A percentile compares a stretch with the other conserved stretches of the same genome.
Evolutionary conservation across 2,888 invertebrate genomes (phyloP).

Genomic region (Anthophora plumipes): DNA sequence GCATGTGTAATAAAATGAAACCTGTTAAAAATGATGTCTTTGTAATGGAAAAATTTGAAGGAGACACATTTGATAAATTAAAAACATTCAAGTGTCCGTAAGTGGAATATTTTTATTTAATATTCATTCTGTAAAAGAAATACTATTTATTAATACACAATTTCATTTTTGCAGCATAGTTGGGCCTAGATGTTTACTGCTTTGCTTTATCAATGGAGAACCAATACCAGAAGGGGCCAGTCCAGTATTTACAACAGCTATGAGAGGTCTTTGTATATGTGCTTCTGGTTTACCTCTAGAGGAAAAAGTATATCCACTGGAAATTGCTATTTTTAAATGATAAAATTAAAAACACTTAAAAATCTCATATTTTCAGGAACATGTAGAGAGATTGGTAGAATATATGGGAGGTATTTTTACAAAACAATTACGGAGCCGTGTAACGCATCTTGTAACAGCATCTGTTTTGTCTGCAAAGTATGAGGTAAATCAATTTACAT

Average conservation of each 20-base stretch:
- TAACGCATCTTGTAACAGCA: constrained; percentile 93
- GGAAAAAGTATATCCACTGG: constrained; percentile 83
- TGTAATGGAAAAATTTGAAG: constrained; percentile 92
- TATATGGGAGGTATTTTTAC: constrained; percentile 92
- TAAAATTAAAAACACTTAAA: background rate
- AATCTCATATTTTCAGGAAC: constrained; percentile 83
- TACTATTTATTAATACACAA: too few species aligned
- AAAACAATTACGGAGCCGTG: constrained; percentile 87
- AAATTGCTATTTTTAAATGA: background rate
- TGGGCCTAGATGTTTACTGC: constrained; percentile 92
- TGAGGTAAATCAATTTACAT: constrained; percentile 85
- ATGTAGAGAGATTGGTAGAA: constrained; percentile 88
- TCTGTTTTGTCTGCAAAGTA: constrained; percentile 92
- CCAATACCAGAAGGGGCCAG: constrained; percentile 91
- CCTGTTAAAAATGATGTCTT: constrained; percentile 90
- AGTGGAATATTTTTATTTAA: constrained; percentile 82
- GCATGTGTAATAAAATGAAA: constrained; percentile 86
- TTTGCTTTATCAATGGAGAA: constrained; percentile 89
- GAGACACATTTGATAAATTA: constrained; percentile 89
- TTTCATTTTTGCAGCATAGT: constrained; percentile 88
- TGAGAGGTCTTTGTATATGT: constrained; percentile 90
- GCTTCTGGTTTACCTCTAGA: constrained; percentile 86
- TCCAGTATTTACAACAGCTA: constrained; percentile 93
- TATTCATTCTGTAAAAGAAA: background rate
- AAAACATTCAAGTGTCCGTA: constrained; percentile 89